Base-by-base conservation (phyloP, 2,797 vertebrate species). In the Heliangelus exortis region DNA sequence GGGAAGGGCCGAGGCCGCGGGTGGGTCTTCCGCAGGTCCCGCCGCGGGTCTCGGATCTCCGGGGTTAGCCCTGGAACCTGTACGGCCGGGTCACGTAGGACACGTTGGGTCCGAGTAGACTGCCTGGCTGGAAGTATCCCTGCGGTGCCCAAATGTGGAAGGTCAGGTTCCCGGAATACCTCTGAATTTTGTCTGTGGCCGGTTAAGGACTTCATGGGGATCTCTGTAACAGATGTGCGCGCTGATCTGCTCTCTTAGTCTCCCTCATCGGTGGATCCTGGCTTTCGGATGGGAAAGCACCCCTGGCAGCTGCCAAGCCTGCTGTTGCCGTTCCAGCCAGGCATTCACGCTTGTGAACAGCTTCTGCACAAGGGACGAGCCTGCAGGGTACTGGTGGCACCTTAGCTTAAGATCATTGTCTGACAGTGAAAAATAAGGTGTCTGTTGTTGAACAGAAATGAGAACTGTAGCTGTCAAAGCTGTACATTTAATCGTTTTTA, bases 401-500 rank as follows among this genome's bases (percentile, higher is more conserved):
- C 58, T 20, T 31, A 34, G 57, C 28, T 6, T 6, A 13, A 84
- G 71, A 94, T 67, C 26, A 0, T 10, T 17, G 53, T 19, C 72
- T 12, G 1, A 34, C 5, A 17, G 36, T 6, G 71, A 17, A 34
- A 57, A 75, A 29, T 7, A 12, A 8, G 6, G 0, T 3, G 8
- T 2, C 5, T 28, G 2, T 15, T 18, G 29, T 53, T 34, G 15
- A 12, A 7, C 25, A 22, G 79, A 22, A 7, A 6, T 0, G 4
- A 19, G 12, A 50, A 2, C 7, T 2, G 1, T 26, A 10, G 29
- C 13, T 55, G 53, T 80, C 25, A 41, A 8, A 67, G 45, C 19
- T 1, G 0, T 4, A 48, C 31, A 16, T 58, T 87, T 76, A 36
- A 31, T 29, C 0, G 0, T 39, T 83, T 34, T 28, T 59, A 34